These are phyloP conservation scores for Xiphorhynchus erythropygius DNA, from an alignment of 2,797 vertebrate genomes.

Conservation along the genomic window DNA sequence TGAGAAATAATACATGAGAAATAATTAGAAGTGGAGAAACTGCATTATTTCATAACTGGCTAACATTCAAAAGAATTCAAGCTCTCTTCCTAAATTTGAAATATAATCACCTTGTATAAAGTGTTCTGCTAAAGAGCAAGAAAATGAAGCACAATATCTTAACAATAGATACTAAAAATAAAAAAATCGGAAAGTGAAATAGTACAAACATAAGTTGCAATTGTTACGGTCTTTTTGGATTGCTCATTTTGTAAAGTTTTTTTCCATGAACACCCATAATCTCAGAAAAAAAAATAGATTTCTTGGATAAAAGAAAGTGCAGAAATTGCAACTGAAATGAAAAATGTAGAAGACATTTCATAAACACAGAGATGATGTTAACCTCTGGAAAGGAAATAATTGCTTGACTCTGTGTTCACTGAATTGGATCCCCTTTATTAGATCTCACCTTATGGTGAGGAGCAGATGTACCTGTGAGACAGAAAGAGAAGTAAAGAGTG, in stretches of 20 bases:
- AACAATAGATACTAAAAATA: not conserved
- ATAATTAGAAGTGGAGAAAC: not conserved
- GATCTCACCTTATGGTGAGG: not conserved
- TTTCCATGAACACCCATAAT: not conserved
- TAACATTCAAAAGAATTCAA: not conserved
- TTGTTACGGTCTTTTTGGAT: not conserved
- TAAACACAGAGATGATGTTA: not conserved
- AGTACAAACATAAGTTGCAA: not conserved
- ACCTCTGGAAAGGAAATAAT: not conserved
- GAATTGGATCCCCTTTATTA: not conserved
- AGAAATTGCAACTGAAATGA: not conserved
- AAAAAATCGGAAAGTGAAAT: not conserved
- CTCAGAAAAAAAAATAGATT: not conserved
- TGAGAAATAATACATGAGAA: not conserved
- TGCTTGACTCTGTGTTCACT: not conserved
- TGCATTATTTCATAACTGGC: not conserved
- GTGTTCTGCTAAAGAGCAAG: not conserved
- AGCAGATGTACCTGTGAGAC: not conserved
- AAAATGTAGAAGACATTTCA: not conserved
- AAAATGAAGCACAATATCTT: not conserved
- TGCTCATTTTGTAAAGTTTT: not conserved
- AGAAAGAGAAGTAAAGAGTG: not conserved
- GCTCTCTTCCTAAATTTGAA: not conserved
- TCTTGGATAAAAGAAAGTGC: not conserved
- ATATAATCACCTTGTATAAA: not conserved